Base-by-base conservation (phyloP, 1,140 invertebrate species). In the Psilanteris sp. region DNA sequence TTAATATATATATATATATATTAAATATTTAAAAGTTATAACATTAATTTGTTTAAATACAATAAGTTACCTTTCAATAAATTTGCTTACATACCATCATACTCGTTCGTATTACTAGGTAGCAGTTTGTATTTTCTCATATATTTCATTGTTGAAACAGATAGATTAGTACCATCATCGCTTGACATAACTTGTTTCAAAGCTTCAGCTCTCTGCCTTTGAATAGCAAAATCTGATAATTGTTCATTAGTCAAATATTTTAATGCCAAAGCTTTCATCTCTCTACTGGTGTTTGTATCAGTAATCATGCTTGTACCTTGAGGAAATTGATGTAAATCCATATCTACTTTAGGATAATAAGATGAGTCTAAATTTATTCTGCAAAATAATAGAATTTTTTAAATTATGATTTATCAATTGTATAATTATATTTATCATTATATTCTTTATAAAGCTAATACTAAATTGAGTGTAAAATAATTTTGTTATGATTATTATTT, bases 91-190 rank as follows among this genome's bases (percentile, higher is more conserved):
- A n/a, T n/a, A n/a, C n/a, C n/a, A n/a, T n/a, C n/a, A 20, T 20
- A 20, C 18, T 22, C 41, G 20, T 70, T 70, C 52, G 74, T 79
- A 29, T 57, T 73, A 37, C 89, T 89, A 79, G 89, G 87, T 48
- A 91, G 74, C 16, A 92, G 79, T 72, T 92, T 90, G 79, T 92
- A 92, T 78, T 90, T 91, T 78, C 92, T 90, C 87, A 92, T 90
- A 77, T 92, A 93, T 77, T 91, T 90, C 81, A 91, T 89, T 10
- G 91, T 92, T 22, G 91, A 91, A 71, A 92, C 89, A 4, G 91
- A 92, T 87, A 92, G 90, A 29, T 92, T 91, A 22, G 76, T 74
- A 0, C 16, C 61, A 13, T 83, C 84, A 20, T 85, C 59, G 57
- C 84, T 86, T 70, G 79, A 79, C 13, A 82, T 11, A 4, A 82